A percentile compares a stretch with the other conserved stretches of the same genome.
Conservation (phyloP, 2,113 vertebrate species). For the Jaculus jaculus region DNA sequence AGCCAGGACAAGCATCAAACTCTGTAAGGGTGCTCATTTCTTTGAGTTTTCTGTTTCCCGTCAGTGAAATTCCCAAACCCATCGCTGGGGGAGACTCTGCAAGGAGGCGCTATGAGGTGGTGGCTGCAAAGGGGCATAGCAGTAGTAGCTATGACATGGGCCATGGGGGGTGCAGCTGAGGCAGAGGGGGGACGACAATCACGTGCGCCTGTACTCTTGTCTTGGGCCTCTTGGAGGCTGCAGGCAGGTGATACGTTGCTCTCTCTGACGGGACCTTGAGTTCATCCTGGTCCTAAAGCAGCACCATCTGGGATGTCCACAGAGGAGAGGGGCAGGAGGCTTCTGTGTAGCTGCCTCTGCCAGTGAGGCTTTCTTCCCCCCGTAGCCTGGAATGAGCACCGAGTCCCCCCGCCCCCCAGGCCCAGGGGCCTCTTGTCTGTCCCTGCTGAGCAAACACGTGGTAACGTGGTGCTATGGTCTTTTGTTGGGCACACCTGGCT, state of each 20-base stretch:
- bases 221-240: background rate
- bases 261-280: background rate
- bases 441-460: slow-evolving; percentile 84
- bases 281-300: background rate
- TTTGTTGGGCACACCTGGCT: slow-evolving; percentile 86
- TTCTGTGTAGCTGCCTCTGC: background rate
- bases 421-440: slow-evolving; percentile 76
- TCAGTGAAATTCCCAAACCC: background rate
- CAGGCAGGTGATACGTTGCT: background rate
- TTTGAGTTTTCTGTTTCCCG: background rate
- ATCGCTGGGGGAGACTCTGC: background rate
- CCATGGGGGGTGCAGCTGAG: background rate
- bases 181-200: background rate
- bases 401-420: background rate
- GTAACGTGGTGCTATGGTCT: slow-evolving; percentile 69
- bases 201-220: too few species aligned
- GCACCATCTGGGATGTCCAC: background rate
- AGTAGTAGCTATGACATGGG: background rate
- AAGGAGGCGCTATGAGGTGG: background rate
- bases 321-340: background rate
- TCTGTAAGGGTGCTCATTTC: background rate
- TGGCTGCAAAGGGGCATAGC: background rate
- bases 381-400: slow-evolving; percentile 42
- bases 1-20: too few species aligned
- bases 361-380: slow-evolving; percentile 73